phyloP scores from a whole-genome alignment of 2,113 vertebrate genomes.

The Tenrec ecaudatus region DNA sequence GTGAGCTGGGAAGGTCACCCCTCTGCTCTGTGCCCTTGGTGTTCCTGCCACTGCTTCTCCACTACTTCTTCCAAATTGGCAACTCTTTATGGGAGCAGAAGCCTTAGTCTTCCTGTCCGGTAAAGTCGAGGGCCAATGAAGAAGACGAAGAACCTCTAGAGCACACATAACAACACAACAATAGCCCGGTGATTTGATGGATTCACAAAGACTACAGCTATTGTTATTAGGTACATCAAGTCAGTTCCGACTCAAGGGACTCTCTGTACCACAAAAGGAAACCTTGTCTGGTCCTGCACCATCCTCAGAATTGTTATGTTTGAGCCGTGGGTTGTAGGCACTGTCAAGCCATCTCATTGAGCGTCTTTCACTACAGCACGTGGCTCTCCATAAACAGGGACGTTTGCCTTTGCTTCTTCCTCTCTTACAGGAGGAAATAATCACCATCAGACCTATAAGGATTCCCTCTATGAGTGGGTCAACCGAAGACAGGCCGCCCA shows the following conservation, averaged over 20 bases:
- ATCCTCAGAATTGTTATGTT: background rate
- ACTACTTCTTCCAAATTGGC: too few relatives aligned
- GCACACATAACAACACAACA: too few relatives aligned
- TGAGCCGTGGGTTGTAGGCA: background rate
- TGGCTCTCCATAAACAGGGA: background rate
- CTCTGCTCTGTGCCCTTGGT: too few relatives aligned
- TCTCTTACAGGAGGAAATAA: background rate
- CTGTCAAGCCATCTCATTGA: background rate
- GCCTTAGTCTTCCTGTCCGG: too few relatives aligned
- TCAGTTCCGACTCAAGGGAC: background rate
- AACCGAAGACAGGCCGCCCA: background rate
- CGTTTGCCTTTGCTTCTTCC: background rate
- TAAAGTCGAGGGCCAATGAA: too few relatives aligned
- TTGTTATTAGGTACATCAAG: background rate
- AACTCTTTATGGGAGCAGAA: too few relatives aligned
- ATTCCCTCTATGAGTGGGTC: background rate
- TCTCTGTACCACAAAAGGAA: background rate
- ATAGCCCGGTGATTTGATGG: too few relatives aligned
- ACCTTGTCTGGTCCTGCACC: background rate
- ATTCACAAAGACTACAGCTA: background rate
- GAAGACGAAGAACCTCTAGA: too few relatives aligned
- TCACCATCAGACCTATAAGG: background rate
- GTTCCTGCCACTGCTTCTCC: too few relatives aligned
- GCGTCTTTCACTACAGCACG: background rate
- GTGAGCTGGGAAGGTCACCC: too few relatives aligned